These are phyloP conservation scores for Lypha dubia DNA, from an alignment of 2,888 invertebrate genomes.

Conservation along the genomic window DNA sequence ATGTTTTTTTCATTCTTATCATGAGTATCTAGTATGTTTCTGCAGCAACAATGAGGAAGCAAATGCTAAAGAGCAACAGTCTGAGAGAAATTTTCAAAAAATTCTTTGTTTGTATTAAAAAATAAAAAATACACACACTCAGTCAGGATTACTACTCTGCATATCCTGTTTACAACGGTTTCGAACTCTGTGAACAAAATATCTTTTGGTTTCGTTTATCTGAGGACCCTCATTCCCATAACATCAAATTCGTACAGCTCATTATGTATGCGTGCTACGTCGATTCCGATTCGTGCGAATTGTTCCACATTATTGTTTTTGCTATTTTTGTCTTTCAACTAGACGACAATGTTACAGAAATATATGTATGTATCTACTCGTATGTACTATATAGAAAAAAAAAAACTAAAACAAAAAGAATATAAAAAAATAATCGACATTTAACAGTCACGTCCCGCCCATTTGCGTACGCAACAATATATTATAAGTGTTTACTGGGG, in stretches of 20 bases:
- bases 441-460: conserved; percentile 84
- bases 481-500: conserved; percentile 55
- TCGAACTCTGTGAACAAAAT: conserved; percentile 1
- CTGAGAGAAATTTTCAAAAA: conserved; percentile 45
- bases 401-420: conserved; percentile 72
- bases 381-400: too few relatives aligned
- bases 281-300: conserved; percentile 81
- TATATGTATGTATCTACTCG: too few relatives aligned
- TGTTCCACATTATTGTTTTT: conserved; percentile 69
- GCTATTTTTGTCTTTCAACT: conserved; percentile 46
- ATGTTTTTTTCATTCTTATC: background rate
- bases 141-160: background rate
- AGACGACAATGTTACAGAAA: conserved; percentile 54
- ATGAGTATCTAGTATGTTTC: too few relatives aligned
- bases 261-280: conserved; percentile 82
- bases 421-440: conserved; percentile 53
- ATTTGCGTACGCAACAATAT: conserved; percentile 80
- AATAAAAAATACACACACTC: background rate
- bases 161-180: conserved; percentile 27
- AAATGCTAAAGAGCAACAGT: conserved; percentile 69
- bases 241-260: conserved; percentile 72
- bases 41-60: conserved; percentile 73
- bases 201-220: background rate
- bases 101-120: background rate
- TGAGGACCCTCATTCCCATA: conserved; percentile 32